Conservation (phyloP, 2,888 invertebrate genomes). For the Cartodere bifasciata region DNA sequence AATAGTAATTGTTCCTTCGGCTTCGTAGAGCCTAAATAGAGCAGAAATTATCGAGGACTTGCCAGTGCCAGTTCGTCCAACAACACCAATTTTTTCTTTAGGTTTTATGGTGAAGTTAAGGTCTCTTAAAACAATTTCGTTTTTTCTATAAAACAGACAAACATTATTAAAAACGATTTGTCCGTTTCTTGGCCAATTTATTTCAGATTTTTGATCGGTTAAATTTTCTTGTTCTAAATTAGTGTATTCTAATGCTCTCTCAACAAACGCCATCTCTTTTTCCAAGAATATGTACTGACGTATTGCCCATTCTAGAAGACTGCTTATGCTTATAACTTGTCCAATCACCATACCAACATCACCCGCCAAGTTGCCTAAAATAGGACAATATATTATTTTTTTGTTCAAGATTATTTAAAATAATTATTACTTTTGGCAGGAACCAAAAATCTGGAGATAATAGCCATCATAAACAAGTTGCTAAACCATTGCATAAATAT, state of each 20-base stretch:
- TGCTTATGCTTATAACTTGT: conserved; percentile 61
- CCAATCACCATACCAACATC: conserved; percentile 67
- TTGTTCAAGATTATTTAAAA: too few relatives aligned
- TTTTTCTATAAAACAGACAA: conserved; percentile 42
- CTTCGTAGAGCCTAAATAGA: conserved; percentile 43
- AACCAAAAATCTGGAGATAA: conserved; percentile 10
- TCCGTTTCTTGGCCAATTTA: conserved; percentile 58
- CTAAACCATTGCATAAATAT: conserved; percentile 52
- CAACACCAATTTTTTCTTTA: conserved; percentile 42
- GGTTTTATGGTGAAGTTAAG: conserved; percentile 35
- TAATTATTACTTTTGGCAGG: conserved; percentile 6
- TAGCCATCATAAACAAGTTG: conserved; percentile 6
- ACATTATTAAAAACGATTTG: conserved; percentile 52
- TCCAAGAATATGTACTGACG: conserved; percentile 68
- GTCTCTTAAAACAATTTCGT: conserved; percentile 39
- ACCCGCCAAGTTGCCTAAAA: conserved; percentile 38
- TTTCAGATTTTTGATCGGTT: conserved; percentile 37
- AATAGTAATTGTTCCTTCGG: conserved; percentile 42
- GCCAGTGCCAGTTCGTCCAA: conserved; percentile 60
- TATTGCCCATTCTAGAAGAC: conserved; percentile 44
- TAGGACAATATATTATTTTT: too few relatives aligned
- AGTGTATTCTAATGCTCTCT: conserved; percentile 45
- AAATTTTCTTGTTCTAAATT: conserved; percentile 32
- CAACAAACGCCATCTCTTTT: conserved; percentile 79
- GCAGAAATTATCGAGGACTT: conserved; percentile 53